These are phyloP conservation scores for Stomatorhinus walkeri DNA, from an alignment of 2,797 vertebrate genomes.

Conservation along the genomic window DNA sequence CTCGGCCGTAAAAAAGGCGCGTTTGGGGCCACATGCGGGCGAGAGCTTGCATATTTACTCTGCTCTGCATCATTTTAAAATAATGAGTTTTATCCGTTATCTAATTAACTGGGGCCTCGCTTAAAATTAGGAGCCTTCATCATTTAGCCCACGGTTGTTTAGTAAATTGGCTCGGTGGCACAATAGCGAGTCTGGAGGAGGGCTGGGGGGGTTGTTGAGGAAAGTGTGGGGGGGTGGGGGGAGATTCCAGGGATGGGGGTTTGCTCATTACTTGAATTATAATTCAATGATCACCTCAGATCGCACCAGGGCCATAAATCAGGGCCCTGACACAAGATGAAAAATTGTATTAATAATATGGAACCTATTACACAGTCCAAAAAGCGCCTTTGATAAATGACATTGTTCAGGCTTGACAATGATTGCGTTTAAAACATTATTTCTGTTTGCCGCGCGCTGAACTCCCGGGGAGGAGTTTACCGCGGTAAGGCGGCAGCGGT, in stretches of 20 bases:
- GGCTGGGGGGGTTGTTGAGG: constrained; percentile 33
- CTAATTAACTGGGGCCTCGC: constrained; percentile 83
- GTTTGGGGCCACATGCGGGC: constrained; percentile 54
- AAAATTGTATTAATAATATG: constrained; percentile 99
- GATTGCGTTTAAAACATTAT: constrained; percentile 99
- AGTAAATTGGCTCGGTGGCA: constrained; percentile 70
- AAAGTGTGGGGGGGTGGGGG: constrained; percentile 3
- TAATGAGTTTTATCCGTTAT: constrained; percentile 93
- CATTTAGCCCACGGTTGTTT: constrained; percentile 81
- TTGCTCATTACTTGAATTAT: constrained; percentile 98
- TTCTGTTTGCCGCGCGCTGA: constrained; percentile 87
- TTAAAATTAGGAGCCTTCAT: constrained; percentile 79
- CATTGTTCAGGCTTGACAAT: constrained; percentile 99
- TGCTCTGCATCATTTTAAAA: constrained; percentile 90
- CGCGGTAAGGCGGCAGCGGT: constrained; percentile 63
- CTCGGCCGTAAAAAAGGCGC: constrained; percentile 64
- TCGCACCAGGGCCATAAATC: constrained; percentile 98
- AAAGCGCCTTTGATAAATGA: constrained; percentile 99
- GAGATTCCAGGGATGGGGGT: constrained; percentile 32
- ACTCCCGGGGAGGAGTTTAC: constrained; percentile 97
- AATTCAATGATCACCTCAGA: constrained; percentile 99
- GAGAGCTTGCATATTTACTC: constrained; percentile 80
- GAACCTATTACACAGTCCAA: constrained; percentile 99
- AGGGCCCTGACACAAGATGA: constrained; percentile 98
- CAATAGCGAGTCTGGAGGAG: constrained; percentile 56